Evolutionary conservation across 2,113 vertebrate genomes (phyloP).

Genomic region (Indri indri): DNA sequence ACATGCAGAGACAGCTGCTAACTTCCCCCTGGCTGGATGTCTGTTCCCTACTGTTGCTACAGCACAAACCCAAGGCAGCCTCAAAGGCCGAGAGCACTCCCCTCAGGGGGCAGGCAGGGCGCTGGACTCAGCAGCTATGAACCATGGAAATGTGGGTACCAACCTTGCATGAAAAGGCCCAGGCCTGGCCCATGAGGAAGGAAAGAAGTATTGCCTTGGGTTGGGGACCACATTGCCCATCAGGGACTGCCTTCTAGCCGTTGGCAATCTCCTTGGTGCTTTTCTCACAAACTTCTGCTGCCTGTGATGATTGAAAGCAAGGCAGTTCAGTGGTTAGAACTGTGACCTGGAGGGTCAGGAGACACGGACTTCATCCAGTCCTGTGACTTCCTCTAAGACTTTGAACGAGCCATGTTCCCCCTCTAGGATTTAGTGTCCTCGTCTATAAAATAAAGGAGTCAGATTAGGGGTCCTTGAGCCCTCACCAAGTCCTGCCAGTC

Average conservation of each 20-base stretch:
- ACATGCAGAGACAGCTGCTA: background rate
- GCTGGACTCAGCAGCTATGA: background rate
- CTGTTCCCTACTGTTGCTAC: background rate
- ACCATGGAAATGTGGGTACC: background rate
- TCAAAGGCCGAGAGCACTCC: background rate
- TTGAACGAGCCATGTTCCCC: background rate
- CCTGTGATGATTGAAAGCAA: background rate
- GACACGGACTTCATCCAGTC: background rate
- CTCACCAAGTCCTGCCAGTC: background rate
- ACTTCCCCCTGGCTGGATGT: background rate
- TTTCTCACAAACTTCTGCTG: background rate
- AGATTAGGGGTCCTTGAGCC: background rate
- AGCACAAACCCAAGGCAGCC: background rate
- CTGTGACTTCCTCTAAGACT: background rate
- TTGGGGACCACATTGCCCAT: background rate
- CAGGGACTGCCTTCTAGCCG: background rate
- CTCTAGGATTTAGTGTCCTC: background rate
- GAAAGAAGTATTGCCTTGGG: background rate
- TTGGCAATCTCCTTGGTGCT: background rate
- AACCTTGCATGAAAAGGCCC: no score
- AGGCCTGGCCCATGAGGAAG: background rate
- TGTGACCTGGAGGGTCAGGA: background rate
- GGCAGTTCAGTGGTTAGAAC: background rate
- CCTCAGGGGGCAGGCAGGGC: background rate
- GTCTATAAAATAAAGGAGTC: background rate